These are phyloP conservation scores for Nothocercus julius DNA, from an alignment of 2,113 vertebrate genomes.

Conservation along the genomic window DNA sequence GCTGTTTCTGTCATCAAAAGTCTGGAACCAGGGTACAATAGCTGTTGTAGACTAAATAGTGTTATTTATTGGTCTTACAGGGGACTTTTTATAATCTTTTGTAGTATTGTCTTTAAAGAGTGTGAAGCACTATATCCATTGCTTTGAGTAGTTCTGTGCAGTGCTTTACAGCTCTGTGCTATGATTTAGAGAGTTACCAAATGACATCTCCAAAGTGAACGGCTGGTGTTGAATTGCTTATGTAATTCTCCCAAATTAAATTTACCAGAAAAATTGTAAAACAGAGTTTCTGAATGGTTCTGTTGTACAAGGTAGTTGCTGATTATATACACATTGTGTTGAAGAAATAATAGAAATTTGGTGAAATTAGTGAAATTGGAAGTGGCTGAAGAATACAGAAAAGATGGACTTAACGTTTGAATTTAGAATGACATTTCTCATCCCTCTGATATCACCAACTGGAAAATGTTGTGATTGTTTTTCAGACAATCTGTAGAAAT, in stretches of 20 bases:
- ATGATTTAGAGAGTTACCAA: not conserved
- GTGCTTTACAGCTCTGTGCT: not conserved
- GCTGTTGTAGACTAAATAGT: slow-evolving; percentile 12
- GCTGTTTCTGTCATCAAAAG: not conserved
- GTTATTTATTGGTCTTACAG: not conserved
- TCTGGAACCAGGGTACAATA: not conserved
- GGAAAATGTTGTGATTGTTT: too few relatives aligned
- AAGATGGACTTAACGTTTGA: not conserved
- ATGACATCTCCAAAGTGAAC: not conserved
- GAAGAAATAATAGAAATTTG: not conserved
- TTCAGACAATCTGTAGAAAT: not conserved
- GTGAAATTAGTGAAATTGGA: not conserved
- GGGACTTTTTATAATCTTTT: not conserved
- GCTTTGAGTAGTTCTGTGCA: not conserved
- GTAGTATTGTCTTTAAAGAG: not conserved
- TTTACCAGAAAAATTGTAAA: not conserved
- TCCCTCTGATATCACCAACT: not conserved
- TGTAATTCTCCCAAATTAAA: not conserved
- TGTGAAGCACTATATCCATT: not conserved
- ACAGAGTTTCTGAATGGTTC: not conserved
- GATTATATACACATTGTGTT: not conserved
- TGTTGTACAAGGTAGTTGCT: not conserved
- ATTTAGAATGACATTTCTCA: not conserved
- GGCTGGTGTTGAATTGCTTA: not conserved
- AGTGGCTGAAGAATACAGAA: not conserved